Conservation (phyloP, 1,140 invertebrate genomes). For the Anoplolepis gracilipes region DNA sequence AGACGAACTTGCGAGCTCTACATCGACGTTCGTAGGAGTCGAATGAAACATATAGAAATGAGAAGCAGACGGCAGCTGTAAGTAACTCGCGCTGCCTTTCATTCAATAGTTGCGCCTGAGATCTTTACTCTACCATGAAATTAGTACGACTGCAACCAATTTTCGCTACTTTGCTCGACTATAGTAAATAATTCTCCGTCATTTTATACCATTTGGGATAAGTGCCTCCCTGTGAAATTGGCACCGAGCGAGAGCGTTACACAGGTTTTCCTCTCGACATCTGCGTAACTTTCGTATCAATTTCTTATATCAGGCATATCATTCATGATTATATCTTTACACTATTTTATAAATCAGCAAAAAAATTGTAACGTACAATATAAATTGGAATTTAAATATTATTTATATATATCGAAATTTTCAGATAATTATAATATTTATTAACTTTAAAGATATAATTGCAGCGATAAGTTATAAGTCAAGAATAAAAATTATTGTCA, state of each 20-base stretch:
- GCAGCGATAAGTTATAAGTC: neutral
- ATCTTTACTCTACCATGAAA: conserved; percentile 79
- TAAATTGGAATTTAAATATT: conserved; percentile 5
- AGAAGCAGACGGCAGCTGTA: conserved; percentile 27
- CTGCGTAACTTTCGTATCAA: conserved; percentile 23
- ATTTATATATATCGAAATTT: neutral
- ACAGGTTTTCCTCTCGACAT: conserved; percentile 60
- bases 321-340: conserved; percentile 16
- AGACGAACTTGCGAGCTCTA: conserved; percentile 31
- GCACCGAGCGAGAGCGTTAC: conserved; percentile 54
- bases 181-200: conserved; percentile 80
- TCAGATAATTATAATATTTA: neutral
- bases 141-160: conserved; percentile 79
- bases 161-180: conserved; percentile 78
- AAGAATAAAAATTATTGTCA: neutral
- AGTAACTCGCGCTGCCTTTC: conserved; percentile 53
- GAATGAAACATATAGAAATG: conserved; percentile 37
- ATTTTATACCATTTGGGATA: conserved; percentile 78
- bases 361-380: neutral
- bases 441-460: neutral
- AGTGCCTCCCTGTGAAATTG: conserved; percentile 77
- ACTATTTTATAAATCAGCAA: neutral
- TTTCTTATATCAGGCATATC: conserved; percentile 1
- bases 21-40: conserved; percentile 28
- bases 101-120: conserved; percentile 57